A percentile compares a stretch with the other conserved stretches of the same genome.
Conservation (phyloP, 2,113 vertebrate species). For the Bubo blakistoni region DNA sequence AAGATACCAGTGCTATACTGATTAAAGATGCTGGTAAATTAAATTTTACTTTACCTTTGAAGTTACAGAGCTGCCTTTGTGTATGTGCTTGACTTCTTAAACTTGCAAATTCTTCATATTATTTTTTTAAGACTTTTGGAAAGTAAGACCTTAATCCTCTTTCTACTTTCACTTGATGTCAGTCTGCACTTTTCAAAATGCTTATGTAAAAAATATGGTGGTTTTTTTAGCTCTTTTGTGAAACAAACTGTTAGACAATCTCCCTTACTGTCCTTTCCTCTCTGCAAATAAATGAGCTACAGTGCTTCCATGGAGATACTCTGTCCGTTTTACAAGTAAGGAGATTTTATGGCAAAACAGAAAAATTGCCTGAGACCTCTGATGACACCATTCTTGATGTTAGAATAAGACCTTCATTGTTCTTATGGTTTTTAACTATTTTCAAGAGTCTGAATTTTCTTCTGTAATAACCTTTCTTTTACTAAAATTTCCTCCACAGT, state of each 20-base stretch:
- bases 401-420: not conserved
- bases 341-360: not conserved
- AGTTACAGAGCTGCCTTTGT: not conserved
- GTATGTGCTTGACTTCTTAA: not conserved
- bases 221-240: not conserved
- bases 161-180: not conserved
- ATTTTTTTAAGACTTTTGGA: not conserved
- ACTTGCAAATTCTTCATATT: no score
- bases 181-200: not conserved
- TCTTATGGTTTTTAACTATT: not conserved
- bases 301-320: not conserved
- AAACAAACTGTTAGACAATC: not conserved
- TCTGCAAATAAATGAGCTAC: not conserved
- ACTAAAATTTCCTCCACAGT: not conserved
- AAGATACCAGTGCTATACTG: conserved; percentile 85
- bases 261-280: not conserved
- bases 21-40: conserved; percentile 96
- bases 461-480: not conserved
- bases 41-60: not conserved
- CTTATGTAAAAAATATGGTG: not conserved
- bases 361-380: not conserved
- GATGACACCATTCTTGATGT: not conserved
- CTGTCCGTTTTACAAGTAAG: not conserved
- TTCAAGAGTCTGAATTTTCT: not conserved
- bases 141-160: not conserved